Evolutionary conservation across 2,888 invertebrate species (phyloP).

Genomic region (Sinopyrophorus schimmeli): DNA sequence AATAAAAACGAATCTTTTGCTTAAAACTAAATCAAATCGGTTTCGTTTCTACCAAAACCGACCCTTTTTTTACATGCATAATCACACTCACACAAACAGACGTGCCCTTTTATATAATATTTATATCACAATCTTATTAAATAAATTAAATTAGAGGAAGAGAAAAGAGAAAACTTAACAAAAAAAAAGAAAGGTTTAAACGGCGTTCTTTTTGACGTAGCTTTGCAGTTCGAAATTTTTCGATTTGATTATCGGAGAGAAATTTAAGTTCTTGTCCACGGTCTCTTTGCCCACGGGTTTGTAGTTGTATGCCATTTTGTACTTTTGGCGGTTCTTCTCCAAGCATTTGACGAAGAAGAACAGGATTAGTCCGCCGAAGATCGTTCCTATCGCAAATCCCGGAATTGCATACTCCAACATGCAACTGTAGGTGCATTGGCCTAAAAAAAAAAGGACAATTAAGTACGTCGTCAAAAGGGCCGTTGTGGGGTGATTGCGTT

Average conservation of each 20-base stretch:
- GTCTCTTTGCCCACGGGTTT: slow-evolving; percentile 29
- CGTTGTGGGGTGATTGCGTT: no score
- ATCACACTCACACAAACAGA: no score
- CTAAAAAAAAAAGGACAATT: slow-evolving; percentile 17
- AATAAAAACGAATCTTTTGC: no score
- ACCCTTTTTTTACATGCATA: no score
- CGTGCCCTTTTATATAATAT: no score
- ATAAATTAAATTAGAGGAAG: no score
- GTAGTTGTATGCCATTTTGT: slow-evolving; percentile 30
- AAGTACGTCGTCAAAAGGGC: no score
- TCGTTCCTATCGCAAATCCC: slow-evolving; percentile 13
- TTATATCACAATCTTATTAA: slow-evolving; percentile 32
- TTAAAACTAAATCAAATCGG: no score
- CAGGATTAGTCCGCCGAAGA: slow-evolving; percentile 11
- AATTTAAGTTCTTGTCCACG: slow-evolving; percentile 33
- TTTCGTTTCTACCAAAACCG: no score
- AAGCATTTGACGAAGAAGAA: slow-evolving; percentile 19
- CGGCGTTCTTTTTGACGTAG: slow-evolving; percentile 26
- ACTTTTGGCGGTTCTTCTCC: slow-evolving; percentile 26
- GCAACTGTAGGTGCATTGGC: slow-evolving; percentile 24
- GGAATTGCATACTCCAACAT: slow-evolving; percentile 22
- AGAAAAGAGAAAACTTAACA: slow-evolving; percentile 25
- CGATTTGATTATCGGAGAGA: slow-evolving; percentile 25
- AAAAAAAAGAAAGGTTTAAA: slow-evolving; percentile 17
- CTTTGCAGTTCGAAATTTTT: slow-evolving; percentile 30